Conservation (phyloP, 2,888 invertebrate species). For the Automeris io region DNA sequence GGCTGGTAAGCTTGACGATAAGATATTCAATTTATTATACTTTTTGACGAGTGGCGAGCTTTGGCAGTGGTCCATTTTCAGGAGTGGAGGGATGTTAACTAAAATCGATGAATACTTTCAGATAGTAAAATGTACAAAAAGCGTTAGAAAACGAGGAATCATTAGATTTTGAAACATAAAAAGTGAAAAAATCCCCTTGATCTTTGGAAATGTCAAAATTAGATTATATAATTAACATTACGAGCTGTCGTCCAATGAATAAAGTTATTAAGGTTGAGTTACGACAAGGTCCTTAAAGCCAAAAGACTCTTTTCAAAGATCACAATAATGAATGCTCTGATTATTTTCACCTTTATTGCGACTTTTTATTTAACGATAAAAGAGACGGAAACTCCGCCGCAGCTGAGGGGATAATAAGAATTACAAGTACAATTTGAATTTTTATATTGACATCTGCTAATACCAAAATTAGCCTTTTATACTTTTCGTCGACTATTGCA, state of each 20-base stretch:
- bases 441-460: background rate
- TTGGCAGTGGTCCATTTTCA: too few species aligned
- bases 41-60: too few species aligned
- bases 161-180: background rate
- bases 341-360: conserved; percentile 24
- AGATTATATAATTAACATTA: conserved; percentile 56
- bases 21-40: too few species aligned
- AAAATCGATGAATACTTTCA: too few species aligned
- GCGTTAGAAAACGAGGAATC: too few species aligned
- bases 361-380: background rate
- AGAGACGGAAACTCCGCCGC: background rate
- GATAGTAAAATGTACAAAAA: too few species aligned
- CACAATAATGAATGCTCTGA: conserved; percentile 31
- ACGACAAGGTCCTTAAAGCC: conserved; percentile 37
- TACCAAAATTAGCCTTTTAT: too few species aligned
- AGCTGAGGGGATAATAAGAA: background rate
- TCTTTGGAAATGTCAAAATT: conserved; percentile 40
- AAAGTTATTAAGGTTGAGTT: conserved; percentile 42
- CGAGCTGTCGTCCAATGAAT: conserved; percentile 40
- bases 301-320: conserved; percentile 29
- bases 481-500: too few species aligned
- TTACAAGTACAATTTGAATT: background rate
- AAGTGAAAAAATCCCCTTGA: conserved; percentile 26
- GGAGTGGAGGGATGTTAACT: too few species aligned
- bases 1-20: too few species aligned